Percentiles rank a stretch among this genome's conserved stretches.
phyloP scores from a whole-genome alignment of 2,797 vertebrate species.

The Eulemur albifrons region DNA sequence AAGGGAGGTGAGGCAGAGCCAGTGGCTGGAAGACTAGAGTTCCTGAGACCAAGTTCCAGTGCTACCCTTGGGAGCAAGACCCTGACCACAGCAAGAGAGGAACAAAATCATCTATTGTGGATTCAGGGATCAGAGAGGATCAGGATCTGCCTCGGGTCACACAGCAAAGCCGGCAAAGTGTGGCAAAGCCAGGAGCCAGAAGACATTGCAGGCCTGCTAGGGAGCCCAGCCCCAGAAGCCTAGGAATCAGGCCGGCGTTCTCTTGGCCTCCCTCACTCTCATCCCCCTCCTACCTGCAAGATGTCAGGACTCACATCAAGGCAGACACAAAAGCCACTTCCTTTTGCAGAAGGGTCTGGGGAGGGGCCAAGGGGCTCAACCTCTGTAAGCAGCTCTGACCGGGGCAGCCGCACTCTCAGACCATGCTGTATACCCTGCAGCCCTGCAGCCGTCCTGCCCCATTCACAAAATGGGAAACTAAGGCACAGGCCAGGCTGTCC shows the following conservation, averaged over 20 bases:
- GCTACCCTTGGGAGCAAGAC: background rate
- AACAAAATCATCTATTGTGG: background rate
- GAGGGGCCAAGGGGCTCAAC: background rate
- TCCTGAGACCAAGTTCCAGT: background rate
- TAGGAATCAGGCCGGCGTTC: background rate
- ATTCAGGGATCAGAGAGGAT: conserved; percentile 11
- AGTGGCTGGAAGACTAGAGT: background rate
- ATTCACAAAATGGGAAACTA: background rate
- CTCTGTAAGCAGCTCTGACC: background rate
- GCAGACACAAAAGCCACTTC: conserved; percentile 58
- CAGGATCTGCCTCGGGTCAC: background rate
- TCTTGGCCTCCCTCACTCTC: background rate
- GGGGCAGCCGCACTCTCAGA: background rate
- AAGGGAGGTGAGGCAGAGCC: background rate
- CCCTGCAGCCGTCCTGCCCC: background rate
- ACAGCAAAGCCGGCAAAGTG: background rate
- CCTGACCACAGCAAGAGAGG: background rate
- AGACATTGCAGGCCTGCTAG: background rate
- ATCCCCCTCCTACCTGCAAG: background rate
- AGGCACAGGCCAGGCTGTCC: background rate
- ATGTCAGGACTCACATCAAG: background rate
- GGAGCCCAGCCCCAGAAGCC: background rate
- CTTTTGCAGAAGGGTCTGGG: background rate
- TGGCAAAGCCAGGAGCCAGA: background rate
- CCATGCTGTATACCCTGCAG: background rate